These are phyloP conservation scores for Mastigias papua DNA, from an alignment of 30 jellyfish, hydroid and myxozoan species.

Conservation along the genomic window DNA sequence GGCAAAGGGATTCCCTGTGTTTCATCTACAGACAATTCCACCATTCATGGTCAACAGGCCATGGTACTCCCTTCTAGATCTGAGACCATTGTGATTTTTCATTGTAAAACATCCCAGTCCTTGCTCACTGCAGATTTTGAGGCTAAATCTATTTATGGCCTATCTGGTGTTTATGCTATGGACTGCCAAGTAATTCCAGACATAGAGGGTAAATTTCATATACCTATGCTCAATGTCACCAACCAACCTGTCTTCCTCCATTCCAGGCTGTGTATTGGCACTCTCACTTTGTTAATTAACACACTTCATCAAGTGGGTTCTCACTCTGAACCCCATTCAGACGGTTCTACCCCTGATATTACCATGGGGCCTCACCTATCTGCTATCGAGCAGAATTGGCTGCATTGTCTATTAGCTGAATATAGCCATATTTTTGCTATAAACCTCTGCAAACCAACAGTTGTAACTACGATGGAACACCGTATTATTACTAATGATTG, in stretches of 20 bases:
- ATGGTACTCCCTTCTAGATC: not conserved
- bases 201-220: not conserved
- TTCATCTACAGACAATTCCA: not conserved
- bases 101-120: not conserved
- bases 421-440: not conserved
- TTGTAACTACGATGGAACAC: constrained; percentile 22
- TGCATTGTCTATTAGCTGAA: not conserved
- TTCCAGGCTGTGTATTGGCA: not conserved
- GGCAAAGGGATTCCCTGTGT: not conserved
- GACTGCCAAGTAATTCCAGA: not conserved
- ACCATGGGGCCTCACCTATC: not conserved
- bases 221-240: not conserved
- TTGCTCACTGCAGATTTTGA: not conserved
- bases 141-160: not conserved
- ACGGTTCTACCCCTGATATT: not conserved
- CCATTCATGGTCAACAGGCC: not conserved
- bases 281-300: not conserved
- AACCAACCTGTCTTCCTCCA: not conserved
- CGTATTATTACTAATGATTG: constrained; percentile 22
- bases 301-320: not conserved
- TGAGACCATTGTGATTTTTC: not conserved
- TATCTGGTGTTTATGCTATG: not conserved
- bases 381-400: not conserved
- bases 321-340: not conserved
- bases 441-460: not conserved